Evolutionary conservation across 2,797 vertebrate species (phyloP).

Genomic region (Lagorchestes hirsutus): DNA sequence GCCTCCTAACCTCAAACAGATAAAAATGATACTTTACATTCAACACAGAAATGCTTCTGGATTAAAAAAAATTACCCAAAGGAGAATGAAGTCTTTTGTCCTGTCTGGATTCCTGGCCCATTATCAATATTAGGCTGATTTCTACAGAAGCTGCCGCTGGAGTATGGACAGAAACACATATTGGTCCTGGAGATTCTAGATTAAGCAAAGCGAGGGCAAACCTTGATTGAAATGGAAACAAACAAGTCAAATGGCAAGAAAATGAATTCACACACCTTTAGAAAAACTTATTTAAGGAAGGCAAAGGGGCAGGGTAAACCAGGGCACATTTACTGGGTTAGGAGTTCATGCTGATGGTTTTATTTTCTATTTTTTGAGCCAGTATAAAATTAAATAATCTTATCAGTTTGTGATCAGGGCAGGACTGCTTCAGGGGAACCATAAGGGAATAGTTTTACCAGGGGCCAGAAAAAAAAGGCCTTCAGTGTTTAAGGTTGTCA

Average conservation of each 20-base stretch:
- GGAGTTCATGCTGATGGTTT: constrained; percentile 66
- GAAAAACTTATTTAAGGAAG: constrained; percentile 77
- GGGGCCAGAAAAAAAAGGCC: constrained; percentile 81
- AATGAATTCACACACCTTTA: constrained; percentile 77
- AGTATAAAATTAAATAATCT: constrained; percentile 83
- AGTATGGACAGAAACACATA: constrained; percentile 68
- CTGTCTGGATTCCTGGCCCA: constrained; percentile 52
- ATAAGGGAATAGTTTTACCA: constrained; percentile 71
- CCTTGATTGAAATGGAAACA: constrained; percentile 81
- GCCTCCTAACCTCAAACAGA: constrained; percentile 58
- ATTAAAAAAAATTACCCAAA: constrained; percentile 58
- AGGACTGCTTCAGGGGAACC: constrained; percentile 73
- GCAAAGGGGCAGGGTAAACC: constrained; percentile 68
- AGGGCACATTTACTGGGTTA: constrained; percentile 73
- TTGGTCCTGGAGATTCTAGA: constrained; percentile 77
- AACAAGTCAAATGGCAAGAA: constrained; percentile 77
- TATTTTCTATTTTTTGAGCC: constrained; percentile 46
- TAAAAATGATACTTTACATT: constrained; percentile 71
- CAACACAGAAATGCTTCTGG: constrained; percentile 66
- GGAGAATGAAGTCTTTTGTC: constrained; percentile 73
- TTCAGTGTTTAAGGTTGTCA: constrained; percentile 83
- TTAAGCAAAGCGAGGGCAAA: constrained; percentile 76
- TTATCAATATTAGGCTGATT: constrained; percentile 69
- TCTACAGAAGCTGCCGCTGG: constrained; percentile 62
- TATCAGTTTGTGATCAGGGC: constrained; percentile 78